Evolutionary conservation across 2,888 invertebrate genomes (phyloP).

Genomic region (Charanyca ferruginea): DNA sequence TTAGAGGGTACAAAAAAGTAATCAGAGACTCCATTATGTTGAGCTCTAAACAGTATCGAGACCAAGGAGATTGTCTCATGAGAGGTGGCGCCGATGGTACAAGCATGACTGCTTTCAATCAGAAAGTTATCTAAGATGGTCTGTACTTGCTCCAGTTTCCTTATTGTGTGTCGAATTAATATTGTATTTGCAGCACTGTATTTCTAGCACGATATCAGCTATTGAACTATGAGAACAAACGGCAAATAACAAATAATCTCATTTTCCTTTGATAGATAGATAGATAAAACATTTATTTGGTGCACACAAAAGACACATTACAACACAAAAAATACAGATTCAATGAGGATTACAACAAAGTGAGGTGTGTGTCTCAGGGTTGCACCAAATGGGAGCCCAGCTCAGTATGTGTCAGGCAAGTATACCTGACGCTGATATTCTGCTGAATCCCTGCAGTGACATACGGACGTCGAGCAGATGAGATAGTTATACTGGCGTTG

Average conservation of each 20-base stretch:
- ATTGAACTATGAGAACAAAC: conserved; percentile 10
- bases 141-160: conserved; percentile 19
- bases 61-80: not conserved
- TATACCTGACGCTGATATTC: no score
- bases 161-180: conserved; percentile 30
- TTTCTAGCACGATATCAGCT: conserved; percentile 23
- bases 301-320: no score
- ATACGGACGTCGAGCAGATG: no score
- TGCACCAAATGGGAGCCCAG: no score
- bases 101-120: conserved; percentile 35
- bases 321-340: no score
- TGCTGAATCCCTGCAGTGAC: no score
- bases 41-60: conserved; percentile 13
- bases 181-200: no score
- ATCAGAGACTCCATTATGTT: not conserved
- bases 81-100: not conserved
- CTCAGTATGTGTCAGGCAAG: no score
- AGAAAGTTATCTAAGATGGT: conserved; percentile 27
- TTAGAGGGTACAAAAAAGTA: not conserved
- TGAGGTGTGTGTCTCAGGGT: no score
- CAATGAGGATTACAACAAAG: no score
- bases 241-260: conserved; percentile 26
- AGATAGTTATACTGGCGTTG: no score
- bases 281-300: no score
- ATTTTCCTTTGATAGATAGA: conserved; percentile 24